A percentile compares a stretch with the other conserved stretches of the same genome.
These are phyloP conservation scores for Sapajus apella DNA, from an alignment of 2,113 vertebrate genomes.

Conservation along the genomic window DNA sequence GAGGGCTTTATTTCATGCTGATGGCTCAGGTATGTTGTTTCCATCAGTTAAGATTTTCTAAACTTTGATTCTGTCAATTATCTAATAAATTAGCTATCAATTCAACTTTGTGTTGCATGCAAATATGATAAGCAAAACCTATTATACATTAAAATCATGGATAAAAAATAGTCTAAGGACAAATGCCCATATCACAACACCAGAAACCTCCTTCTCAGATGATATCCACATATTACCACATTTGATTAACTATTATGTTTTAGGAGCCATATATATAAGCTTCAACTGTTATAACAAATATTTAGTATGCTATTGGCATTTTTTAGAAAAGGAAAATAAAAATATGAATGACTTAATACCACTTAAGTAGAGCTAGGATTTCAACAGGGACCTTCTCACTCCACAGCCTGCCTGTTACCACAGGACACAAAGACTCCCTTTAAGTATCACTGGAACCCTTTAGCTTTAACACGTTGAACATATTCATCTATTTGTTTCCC, in stretches of 20 bases:
- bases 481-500: neutral
- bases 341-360: neutral
- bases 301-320: neutral
- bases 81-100: neutral
- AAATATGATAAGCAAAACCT: neutral
- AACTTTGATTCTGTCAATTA: conserved; percentile 34
- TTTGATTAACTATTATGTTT: neutral
- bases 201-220: neutral
- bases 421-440: neutral
- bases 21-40: neutral
- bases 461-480: neutral
- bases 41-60: conserved; percentile 29
- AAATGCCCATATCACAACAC: neutral
- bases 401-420: neutral
- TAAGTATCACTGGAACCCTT: neutral
- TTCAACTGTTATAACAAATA: neutral
- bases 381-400: neutral
- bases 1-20: neutral
- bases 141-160: neutral
- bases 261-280: neutral
- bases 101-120: neutral
- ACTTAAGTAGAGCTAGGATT: neutral
- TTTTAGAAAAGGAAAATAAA: neutral
- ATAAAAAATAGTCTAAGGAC: neutral
- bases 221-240: neutral